Conservation (phyloP, 1,140 invertebrate species). For the Lepeophtheirus salmonis region DNA sequence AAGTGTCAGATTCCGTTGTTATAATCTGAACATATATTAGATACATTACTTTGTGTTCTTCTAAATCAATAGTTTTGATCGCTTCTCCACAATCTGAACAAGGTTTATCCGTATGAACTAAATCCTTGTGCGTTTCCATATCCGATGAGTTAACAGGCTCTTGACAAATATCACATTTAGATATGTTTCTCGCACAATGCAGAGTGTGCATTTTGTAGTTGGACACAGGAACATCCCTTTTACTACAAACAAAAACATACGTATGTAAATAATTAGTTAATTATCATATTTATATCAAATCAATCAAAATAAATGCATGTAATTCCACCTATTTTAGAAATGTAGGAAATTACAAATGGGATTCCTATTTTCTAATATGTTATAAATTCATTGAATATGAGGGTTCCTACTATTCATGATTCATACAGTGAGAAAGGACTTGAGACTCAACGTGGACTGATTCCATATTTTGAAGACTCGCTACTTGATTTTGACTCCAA, state of each 20-base stretch:
- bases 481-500: too few relatives aligned
- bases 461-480: too few relatives aligned
- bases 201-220: constrained; percentile 10
- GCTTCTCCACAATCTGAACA: constrained; percentile 28
- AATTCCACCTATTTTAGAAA: too few relatives aligned
- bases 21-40: neutral
- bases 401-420: too few relatives aligned
- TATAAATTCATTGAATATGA: too few relatives aligned
- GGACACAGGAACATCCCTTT: neutral
- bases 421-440: too few relatives aligned
- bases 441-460: too few relatives aligned
- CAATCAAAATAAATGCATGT: too few relatives aligned
- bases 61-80: constrained; percentile 28
- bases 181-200: constrained; percentile 21
- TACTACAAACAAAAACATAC: constrained; percentile 1
- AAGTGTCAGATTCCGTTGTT: neutral
- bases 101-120: constrained; percentile 26
- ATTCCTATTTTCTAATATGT: too few relatives aligned
- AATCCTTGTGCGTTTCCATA: constrained; percentile 27
- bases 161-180: constrained; percentile 28
- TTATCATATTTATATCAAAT: neutral
- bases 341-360: too few relatives aligned
- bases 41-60: constrained; percentile 28
- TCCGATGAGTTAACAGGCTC: constrained; percentile 28
- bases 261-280: neutral